These are phyloP conservation scores for Hirtodrosophila confusa DNA, from an alignment of 2,888 invertebrate species.

Conservation along the genomic window DNA sequence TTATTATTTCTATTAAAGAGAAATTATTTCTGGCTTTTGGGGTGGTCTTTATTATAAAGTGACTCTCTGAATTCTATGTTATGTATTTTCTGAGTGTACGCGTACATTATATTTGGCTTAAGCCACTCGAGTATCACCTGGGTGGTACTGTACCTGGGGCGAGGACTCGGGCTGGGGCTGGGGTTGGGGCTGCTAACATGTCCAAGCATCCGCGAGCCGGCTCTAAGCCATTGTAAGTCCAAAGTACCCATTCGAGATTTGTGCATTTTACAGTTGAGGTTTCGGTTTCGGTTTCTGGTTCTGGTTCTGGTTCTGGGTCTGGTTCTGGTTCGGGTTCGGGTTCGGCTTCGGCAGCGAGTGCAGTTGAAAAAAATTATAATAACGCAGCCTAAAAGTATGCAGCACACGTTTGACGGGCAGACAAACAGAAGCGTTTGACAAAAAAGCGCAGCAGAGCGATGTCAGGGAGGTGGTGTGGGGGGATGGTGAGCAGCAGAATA, in stretches of 20 bases:
- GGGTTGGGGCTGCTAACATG: not conserved
- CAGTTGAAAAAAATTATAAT: conserved; percentile 25
- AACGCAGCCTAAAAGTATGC: conserved; percentile 67
- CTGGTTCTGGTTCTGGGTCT: not conserved
- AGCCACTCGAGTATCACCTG: too few relatives aligned
- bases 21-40: too few relatives aligned
- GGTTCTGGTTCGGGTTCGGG: not conserved
- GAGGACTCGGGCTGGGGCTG: too few relatives aligned
- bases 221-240: conserved; percentile 36
- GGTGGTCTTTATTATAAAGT: too few relatives aligned
- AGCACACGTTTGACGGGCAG: conserved; percentile 66
- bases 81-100: too few relatives aligned
- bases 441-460: conserved; percentile 45
- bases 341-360: conserved; percentile 5
- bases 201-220: not conserved
- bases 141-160: too few relatives aligned
- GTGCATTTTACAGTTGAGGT: conserved; percentile 41
- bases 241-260: conserved; percentile 31
- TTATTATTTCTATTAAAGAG: too few relatives aligned
- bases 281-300: conserved; percentile 24
- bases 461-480: not conserved
- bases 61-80: too few relatives aligned
- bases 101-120: too few relatives aligned
- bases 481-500: not conserved
- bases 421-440: conserved; percentile 61